Base-by-base conservation (phyloP, 2,888 invertebrate species). In the Didymodactylos carnosus region DNA sequence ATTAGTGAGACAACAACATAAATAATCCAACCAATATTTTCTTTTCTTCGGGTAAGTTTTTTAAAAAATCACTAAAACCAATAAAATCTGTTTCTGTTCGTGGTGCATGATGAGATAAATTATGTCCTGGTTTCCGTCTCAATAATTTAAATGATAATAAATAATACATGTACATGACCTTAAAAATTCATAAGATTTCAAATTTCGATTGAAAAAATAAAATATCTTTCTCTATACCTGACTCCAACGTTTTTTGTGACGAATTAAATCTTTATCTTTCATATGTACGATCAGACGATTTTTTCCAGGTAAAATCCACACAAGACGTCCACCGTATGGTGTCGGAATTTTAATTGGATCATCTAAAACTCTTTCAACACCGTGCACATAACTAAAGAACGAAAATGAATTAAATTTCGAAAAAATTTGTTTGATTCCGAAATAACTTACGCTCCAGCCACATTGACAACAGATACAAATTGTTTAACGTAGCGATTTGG, bases 171-270 rank as follows among this genome's bases (percentile, higher is more conserved):
- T 82, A 82, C 81, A 82, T 81, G 29, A 77, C 73, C 72, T 71
- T 23, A 49, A 71, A 46, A 29, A 41, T 6, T 25, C 8, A 23
- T 40, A 70, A n/a, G n/a, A n/a, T n/a, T n/a, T n/a, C n/a, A n/a
- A n/a, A n/a, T n/a, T n/a, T 0, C 23, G 27, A 19, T 41, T 27
- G 6, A 23, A 46, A 43, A 71, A 71, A 43, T 19, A 71, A 27
- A 23, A 39, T n/a, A 7, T 35, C 14, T 51, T 43, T 27, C 3
- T 10, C 49, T 40, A 14, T 27, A 89, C 89, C 88, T 95, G 95
- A 77, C 93, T 94, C 95, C 95, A 95, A 79, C 95, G 89, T 84
- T 97, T 97, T 81, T 92, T 90, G 86, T 94, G 93, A 80, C 95
- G 88, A 80, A 95, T 95, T 81, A 91, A 91, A 81, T 89, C 88